Conservation (phyloP, 2,888 invertebrate genomes). For the Noctuana brunneofusca region DNA sequence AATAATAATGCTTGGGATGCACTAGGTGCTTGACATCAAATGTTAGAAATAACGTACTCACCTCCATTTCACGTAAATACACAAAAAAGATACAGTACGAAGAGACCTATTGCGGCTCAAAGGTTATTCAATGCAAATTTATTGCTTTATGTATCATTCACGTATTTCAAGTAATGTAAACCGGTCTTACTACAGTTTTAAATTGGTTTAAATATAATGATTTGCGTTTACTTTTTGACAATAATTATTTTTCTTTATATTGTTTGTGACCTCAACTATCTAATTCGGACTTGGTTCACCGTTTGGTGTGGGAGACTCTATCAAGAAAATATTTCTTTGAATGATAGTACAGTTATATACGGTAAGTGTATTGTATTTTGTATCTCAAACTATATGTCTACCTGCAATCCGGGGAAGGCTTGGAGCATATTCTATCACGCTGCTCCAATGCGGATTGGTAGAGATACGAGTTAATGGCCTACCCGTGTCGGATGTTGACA, state of each 20-base stretch:
- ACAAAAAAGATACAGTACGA: too few relatives aligned
- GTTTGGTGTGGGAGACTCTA: conserved; percentile 85
- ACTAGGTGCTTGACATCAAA: too few relatives aligned
- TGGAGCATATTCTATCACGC: too few relatives aligned
- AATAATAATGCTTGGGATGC: too few relatives aligned
- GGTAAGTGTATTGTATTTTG: conserved; percentile 74
- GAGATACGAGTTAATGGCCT: too few relatives aligned
- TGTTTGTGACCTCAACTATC: conserved; percentile 88
- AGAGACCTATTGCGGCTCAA: too few relatives aligned
- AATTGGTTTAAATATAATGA: not conserved
- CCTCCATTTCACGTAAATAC: too few relatives aligned
- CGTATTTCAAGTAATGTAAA: conserved; percentile 1
- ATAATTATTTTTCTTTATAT: conserved; percentile 76
- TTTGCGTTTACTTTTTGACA: conserved; percentile 11
- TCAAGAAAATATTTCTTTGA: conserved; percentile 84
- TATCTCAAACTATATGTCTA: not conserved
- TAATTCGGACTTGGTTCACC: conserved; percentile 86
- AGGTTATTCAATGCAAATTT: too few relatives aligned
- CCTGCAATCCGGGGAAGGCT: too few relatives aligned
- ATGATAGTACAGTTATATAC: conserved; percentile 86
- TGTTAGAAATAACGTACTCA: too few relatives aligned
- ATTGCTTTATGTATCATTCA: not conserved
- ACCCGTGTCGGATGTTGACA: too few relatives aligned
- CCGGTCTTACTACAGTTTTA: not conserved
- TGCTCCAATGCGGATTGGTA: too few relatives aligned